phyloP scores from a whole-genome alignment of 1,140 invertebrate genomes.

The Drosophila kanapiae region DNA sequence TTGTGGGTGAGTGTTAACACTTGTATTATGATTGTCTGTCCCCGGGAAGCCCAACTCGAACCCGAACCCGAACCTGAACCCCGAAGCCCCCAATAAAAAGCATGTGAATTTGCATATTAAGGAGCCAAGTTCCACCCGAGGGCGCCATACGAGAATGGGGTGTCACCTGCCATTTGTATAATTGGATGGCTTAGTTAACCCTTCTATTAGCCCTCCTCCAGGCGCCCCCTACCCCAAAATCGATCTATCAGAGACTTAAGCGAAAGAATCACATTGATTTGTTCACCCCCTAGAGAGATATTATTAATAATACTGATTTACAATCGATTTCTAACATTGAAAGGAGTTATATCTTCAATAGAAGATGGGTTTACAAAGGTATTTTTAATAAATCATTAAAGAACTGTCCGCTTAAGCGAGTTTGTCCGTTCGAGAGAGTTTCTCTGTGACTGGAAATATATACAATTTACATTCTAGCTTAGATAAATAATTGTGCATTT shows the following conservation, averaged over 20 bases:
- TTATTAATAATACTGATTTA: background rate
- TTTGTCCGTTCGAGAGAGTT: background rate
- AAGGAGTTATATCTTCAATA: background rate
- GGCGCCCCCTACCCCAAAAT: background rate
- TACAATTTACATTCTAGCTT: background rate
- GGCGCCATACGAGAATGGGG: background rate
- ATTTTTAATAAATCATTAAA: background rate
- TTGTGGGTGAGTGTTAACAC: constrained; percentile 51
- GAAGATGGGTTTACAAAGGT: background rate
- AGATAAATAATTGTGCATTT: too few relatives aligned
- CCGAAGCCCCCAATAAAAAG: constrained; percentile 44
- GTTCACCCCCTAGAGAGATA: background rate
- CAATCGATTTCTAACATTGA: background rate
- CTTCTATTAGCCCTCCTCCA: constrained; percentile 15
- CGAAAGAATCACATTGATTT: background rate
- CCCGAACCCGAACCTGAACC: background rate
- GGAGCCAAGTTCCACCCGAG: constrained; percentile 21
- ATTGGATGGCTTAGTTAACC: constrained; percentile 40
- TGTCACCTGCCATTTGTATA: constrained; percentile 45
- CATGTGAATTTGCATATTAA: constrained; percentile 76
- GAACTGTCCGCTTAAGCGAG: background rate
- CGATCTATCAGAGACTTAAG: constrained; percentile 61
- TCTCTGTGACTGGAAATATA: too few relatives aligned
- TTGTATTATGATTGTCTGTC: constrained; percentile 55
- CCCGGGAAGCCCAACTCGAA: too few relatives aligned